Evolutionary conservation across 2,113 vertebrate genomes (phyloP).

Genomic region (Aphyosemion australe): DNA sequence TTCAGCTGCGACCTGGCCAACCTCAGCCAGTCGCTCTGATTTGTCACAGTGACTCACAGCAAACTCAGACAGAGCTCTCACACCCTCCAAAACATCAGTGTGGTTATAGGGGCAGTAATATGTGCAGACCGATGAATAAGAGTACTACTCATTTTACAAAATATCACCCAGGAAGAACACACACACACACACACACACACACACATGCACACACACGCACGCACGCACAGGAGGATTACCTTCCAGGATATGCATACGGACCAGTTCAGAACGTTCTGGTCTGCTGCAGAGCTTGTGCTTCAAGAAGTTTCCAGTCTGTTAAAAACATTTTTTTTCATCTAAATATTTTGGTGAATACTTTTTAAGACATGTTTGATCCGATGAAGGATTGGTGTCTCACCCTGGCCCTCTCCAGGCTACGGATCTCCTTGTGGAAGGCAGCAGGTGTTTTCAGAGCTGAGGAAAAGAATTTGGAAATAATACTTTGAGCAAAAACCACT

Average conservation of each 20-base stretch:
- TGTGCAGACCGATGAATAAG: slow-evolving; percentile 22
- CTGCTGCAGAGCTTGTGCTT: slow-evolving; percentile 98
- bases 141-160: slow-evolving; percentile 12
- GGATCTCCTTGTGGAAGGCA: slow-evolving; percentile 94
- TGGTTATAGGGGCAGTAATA: slow-evolving; percentile 19
- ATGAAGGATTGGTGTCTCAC: slow-evolving; percentile 75
- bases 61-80: slow-evolving; percentile 25
- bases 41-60: slow-evolving; percentile 45
- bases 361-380: not conserved
- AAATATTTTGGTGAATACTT: not conserved
- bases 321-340: not conserved
- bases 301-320: slow-evolving; percentile 94
- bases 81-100: slow-evolving; percentile 20
- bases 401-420: slow-evolving; percentile 94
- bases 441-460: slow-evolving; percentile 94
- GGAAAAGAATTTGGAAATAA: slow-evolving; percentile 16
- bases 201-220: too few relatives aligned
- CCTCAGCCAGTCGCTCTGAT: slow-evolving; percentile 23
- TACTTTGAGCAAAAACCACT: too few relatives aligned
- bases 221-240: slow-evolving; percentile 74
- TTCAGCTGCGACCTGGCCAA: not conserved
- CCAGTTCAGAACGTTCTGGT: slow-evolving; percentile 91
- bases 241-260: slow-evolving; percentile 98
- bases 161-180: not conserved
- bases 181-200: too few relatives aligned